Evolutionary conservation across 2,888 invertebrate species (phyloP), one percentile per base, ranked within the genome.

Genomic region (Leucania comma): DNA sequence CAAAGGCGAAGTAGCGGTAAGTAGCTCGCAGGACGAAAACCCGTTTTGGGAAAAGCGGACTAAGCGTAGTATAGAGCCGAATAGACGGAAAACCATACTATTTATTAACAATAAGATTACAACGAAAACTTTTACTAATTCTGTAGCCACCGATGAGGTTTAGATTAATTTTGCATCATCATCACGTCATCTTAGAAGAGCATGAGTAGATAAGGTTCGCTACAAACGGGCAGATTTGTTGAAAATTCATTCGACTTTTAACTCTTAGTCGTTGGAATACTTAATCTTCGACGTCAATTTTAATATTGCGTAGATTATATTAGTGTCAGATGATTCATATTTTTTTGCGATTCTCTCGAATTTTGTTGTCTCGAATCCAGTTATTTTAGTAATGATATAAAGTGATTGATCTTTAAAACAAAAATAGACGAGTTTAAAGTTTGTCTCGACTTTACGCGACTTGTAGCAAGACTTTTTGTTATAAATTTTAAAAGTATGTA

Each of bases 21-120:
- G 93, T 94, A 93, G 87, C 73, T 91, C 94, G 35, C 95, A 95
- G 90, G 95, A 95, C 73, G 90, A 90, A 84, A 96, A 95, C 85
- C 96, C 96, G 26, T 96, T 95, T 85, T 95, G 95, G 95, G 92
- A 95, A 86, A 95, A 93, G 84, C 87, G 95, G 83, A 93, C 90
- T 69, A 94, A 93, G 82, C 92, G 94, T 87, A 89, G 85, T 74
- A 86, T 94, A 85, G 95, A 96, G 78, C 95, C 96, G 51, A 95
- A 95, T 85, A 93, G 96, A 85, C 90, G 96, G 80, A 95, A 96
- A 90, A 96, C 96, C 67, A 96, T 96, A 78, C 85, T 96, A 54
- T 95, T 95, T 80, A 96, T 96, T 75, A 96, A 96, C 89, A 96
- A 96, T 87, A 95, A 94, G 91, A 89, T 93, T 82, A 92, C 92